Evolutionary conservation across 2,888 invertebrate species (phyloP), one percentile per base, ranked within the genome.

Genomic region (Agapetus fuscipes): DNA sequence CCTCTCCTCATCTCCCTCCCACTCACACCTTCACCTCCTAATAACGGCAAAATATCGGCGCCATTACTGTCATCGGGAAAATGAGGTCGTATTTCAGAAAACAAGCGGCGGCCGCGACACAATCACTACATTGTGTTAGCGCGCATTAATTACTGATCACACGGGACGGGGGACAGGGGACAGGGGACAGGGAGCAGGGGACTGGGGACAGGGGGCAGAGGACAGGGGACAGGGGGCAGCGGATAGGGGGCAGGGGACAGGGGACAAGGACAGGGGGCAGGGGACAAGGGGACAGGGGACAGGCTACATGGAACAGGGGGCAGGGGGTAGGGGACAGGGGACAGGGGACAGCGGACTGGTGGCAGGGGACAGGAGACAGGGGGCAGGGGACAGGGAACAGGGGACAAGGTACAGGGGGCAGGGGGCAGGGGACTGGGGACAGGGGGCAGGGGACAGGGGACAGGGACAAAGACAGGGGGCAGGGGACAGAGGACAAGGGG

Each of bases 61-160:
- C 48, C 48, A 46, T 48, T 48, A 48, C 37, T 43, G 48, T 46
- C 45, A 41, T 47, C 48, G 43, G 43, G 40, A 46, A 48, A 48
- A 48, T 45, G 45, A 48, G 48, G 41, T 38, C 40, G 48, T 48
- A 43, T 41, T 43, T 48, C 43, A 48, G 43, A 45, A 43, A 45
- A 46, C 45, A 46, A 41, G 45, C 48, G 43, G 37, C 43, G 32
- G 39, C 43, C 14, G 43, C 45, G 45, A 45, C 45, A 45, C 45
- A 45, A 42, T 45, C 45, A 45, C 45, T 42, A 37, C 29, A 40
- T 40, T 40, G 39, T 40, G 35, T 35, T 29, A 15, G 30, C 29
- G 25, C n/a, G 20, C 37, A 31, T 37, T 37, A 30, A 37, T 37
- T 37, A 37, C 37, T 14, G 12, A 31, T 31, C 14, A 16, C 30